A percentile compares a stretch with the other conserved stretches of the same genome.
Evolutionary conservation across 2,888 invertebrate genomes (phyloP).

Genomic region (Drosophila neotestacea): DNA sequence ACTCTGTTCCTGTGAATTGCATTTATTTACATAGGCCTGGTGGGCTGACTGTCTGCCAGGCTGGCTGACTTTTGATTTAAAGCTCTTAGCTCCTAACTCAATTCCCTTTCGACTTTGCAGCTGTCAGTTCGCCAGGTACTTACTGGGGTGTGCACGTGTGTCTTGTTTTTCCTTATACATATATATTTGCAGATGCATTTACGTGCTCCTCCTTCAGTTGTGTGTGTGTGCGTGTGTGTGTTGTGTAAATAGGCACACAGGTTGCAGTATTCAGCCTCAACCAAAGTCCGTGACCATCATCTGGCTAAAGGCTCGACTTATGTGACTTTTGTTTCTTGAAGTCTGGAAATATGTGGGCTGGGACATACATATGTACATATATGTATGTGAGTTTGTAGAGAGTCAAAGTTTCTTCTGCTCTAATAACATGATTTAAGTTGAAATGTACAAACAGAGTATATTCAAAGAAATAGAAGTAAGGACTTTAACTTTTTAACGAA

Average conservation of each 20-base stretch:
- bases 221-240: slow-evolving; percentile 41
- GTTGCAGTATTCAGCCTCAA: slow-evolving; percentile 33
- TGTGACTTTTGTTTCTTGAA: slow-evolving; percentile 62
- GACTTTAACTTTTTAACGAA: neutral
- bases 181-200: slow-evolving; percentile 69
- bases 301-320: slow-evolving; percentile 16
- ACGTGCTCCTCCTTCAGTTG: slow-evolving; percentile 51
- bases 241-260: slow-evolving; percentile 63
- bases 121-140: slow-evolving; percentile 63
- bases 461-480: neutral
- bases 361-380: neutral
- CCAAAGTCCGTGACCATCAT: slow-evolving; percentile 57
- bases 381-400: neutral
- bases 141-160: slow-evolving; percentile 21
- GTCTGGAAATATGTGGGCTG: slow-evolving; percentile 44
- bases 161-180: slow-evolving; percentile 24
- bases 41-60: slow-evolving; percentile 25
- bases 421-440: slow-evolving; percentile 31
- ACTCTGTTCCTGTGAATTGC: slow-evolving; percentile 68
- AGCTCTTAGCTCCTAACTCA: slow-evolving; percentile 72
- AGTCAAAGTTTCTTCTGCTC: slow-evolving; percentile 30
- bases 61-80: slow-evolving; percentile 75
- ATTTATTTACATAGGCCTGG: slow-evolving; percentile 76
- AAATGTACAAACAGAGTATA: slow-evolving; percentile 7
- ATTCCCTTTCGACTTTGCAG: slow-evolving; percentile 66